phyloP scores from a whole-genome alignment of 2,113 vertebrate species.

The Struthidea cinerea region DNA sequence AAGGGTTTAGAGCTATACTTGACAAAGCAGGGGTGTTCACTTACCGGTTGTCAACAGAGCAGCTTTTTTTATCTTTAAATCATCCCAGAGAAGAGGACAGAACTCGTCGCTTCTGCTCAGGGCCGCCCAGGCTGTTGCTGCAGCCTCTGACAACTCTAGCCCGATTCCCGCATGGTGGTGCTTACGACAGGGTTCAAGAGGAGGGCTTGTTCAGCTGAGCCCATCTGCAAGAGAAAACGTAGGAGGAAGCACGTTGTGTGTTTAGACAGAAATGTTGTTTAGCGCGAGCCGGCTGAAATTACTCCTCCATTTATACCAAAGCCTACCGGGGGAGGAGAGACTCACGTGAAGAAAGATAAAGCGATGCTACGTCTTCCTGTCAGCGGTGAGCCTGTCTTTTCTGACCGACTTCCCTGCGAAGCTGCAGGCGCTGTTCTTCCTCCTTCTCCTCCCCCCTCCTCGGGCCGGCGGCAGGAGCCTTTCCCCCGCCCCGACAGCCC shows the following conservation, averaged over 20 bases:
- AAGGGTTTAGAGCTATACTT: no score
- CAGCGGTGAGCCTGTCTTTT: accelerated
- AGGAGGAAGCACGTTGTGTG: neutral
- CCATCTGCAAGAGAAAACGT: neutral
- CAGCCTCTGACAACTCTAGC: neutral
- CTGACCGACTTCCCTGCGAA: neutral
- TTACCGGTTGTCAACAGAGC: neutral
- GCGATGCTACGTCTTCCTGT: neutral
- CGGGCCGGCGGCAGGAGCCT: neutral
- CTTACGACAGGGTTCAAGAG: neutral
- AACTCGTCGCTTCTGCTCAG: neutral
- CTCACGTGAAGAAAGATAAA: neutral
- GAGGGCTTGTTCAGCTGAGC: neutral
- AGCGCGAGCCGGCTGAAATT: neutral
- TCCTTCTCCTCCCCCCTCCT: neutral
- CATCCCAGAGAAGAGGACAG: neutral
- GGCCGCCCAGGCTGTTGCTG: neutral
- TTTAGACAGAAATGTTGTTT: neutral
- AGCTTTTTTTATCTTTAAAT: neutral
- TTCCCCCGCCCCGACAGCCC: neutral
- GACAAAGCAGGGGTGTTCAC: neutral
- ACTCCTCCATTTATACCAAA: neutral
- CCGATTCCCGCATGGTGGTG: neutral
- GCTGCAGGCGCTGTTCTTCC: neutral
- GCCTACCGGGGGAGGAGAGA: neutral